Evolutionary conservation across 2,113 vertebrate species (phyloP).

Genomic region (Chinchilla lanigera): DNA sequence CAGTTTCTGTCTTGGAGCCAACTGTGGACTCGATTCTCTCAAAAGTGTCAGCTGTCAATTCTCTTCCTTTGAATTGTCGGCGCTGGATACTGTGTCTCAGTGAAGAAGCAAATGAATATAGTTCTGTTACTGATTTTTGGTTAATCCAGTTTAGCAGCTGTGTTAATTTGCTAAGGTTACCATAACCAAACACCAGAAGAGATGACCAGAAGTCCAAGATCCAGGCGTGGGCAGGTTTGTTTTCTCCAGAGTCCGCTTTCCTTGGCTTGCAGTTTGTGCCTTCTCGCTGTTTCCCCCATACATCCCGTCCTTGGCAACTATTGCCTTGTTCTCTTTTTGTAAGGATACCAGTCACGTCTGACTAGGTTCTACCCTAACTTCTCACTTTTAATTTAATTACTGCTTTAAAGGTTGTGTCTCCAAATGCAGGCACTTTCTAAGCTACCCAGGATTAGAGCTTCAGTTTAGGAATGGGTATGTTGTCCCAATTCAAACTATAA

Average conservation of each 20-base stretch:
- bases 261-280: neutral
- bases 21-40: neutral
- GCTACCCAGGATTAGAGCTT: neutral
- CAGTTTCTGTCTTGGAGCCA: neutral
- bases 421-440: neutral
- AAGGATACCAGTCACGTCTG: no score
- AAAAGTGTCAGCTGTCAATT: neutral
- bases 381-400: neutral
- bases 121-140: neutral
- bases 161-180: neutral
- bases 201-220: neutral
- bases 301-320: neutral
- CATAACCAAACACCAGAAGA: neutral
- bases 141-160: neutral
- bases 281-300: neutral
- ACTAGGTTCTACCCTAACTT: neutral
- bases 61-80: neutral
- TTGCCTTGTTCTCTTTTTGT: neutral
- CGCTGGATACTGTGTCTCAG: neutral
- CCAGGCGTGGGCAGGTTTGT: neutral
- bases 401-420: neutral
- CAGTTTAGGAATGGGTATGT: neutral
- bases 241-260: neutral
- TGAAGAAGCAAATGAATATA: neutral
- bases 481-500: neutral